Conservation (phyloP, 2,888 invertebrate genomes). For the Rosalia funebris region DNA sequence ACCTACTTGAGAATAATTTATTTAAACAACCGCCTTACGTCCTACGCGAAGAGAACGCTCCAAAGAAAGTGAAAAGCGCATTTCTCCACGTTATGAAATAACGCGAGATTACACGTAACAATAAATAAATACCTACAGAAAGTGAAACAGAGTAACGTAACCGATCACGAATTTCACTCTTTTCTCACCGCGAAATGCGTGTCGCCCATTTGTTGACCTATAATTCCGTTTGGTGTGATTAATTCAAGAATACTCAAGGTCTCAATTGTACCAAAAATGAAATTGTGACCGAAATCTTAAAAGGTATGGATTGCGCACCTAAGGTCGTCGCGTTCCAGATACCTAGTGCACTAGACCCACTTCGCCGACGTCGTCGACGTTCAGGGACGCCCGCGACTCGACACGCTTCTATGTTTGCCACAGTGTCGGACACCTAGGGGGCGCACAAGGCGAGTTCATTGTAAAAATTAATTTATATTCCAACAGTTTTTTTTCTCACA, state of each 20-base stretch:
- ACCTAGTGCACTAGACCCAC: slow-evolving; percentile 58
- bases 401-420: too few relatives aligned
- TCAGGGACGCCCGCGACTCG: background rate
- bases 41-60: background rate
- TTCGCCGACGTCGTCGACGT: slow-evolving; percentile 36
- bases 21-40: too few relatives aligned
- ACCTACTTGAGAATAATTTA: background rate
- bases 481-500: too few relatives aligned
- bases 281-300: slow-evolving; percentile 42
- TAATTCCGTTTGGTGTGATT: slow-evolving; percentile 14
- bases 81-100: background rate
- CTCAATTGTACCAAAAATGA: slow-evolving; percentile 22
- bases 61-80: background rate
- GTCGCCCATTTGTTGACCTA: slow-evolving; percentile 17
- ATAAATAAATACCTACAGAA: background rate
- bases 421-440: background rate
- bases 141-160: slow-evolving; percentile 24
- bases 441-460: too few relatives aligned
- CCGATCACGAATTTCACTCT: slow-evolving; percentile 35
- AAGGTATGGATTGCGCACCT: slow-evolving; percentile 36
- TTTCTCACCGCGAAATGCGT: slow-evolving; percentile 26
- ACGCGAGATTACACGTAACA: background rate
- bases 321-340: slow-evolving; percentile 51
- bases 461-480: too few relatives aligned
- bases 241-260: slow-evolving; percentile 27